Conservation (phyloP, 2,888 invertebrate genomes). For the Dione vanillae region DNA sequence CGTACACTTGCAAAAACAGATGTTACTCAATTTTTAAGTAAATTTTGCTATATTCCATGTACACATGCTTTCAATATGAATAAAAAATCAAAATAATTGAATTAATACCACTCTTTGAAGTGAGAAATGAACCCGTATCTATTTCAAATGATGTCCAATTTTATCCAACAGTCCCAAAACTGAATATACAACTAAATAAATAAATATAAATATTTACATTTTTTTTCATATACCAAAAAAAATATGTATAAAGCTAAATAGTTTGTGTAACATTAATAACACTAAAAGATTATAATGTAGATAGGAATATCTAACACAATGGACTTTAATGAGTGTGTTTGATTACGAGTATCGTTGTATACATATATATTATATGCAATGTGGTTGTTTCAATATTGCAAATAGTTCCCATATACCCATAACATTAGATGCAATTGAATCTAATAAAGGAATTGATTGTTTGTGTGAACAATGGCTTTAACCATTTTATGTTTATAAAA, state of each 20-base stretch:
- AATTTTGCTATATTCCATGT: too few relatives aligned
- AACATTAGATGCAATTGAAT: background rate
- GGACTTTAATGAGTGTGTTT: slow-evolving; percentile 14
- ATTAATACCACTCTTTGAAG: too few relatives aligned
- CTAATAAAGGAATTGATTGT: background rate
- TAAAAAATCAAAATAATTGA: too few relatives aligned
- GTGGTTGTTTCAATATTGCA: background rate
- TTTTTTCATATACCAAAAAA: background rate
- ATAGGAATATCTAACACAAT: slow-evolving; percentile 12
- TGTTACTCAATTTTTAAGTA: too few relatives aligned
- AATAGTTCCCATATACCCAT: background rate
- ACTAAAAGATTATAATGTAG: slow-evolving; percentile 5
- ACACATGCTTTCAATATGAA: too few relatives aligned
- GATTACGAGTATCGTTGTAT: slow-evolving; percentile 4
- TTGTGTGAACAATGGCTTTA: background rate
- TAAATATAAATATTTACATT: too few relatives aligned
- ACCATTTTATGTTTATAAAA: background rate
- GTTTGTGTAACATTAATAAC: background rate
- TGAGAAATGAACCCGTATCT: too few relatives aligned
- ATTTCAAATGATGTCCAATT: too few relatives aligned
- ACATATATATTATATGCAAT: background rate
- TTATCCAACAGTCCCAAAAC: background rate
- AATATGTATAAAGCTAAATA: background rate
- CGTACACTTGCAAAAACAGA: too few relatives aligned
- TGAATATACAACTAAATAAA: background rate